Base-by-base conservation (phyloP, 1,140 invertebrate species). In the Helicoverpa zea region DNA sequence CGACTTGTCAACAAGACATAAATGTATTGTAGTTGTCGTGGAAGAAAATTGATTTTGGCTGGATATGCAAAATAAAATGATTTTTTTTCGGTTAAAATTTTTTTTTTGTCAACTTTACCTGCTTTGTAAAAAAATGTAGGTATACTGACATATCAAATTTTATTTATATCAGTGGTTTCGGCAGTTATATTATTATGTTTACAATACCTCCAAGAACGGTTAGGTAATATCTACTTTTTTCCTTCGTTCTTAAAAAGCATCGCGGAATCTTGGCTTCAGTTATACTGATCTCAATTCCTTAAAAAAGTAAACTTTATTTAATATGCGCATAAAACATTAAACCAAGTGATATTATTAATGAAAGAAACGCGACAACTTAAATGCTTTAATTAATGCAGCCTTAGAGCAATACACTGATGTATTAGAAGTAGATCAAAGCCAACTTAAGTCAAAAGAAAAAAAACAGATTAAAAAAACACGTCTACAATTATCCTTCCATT, bases 381-480 rank as follows among this genome's bases (percentile, higher is more conserved):
- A 10, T 29, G 29, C 12, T 0, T 29, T 3, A 13, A 59, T 59
- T 30, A 59, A 58, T 58, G 23, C 16, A 58, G 16, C 10, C 16
- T 23, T 14, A 54, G 5, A 43, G 5, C 3, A 43, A 43, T 43
- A 43, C 35, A 43, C 9, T 43, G 35, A 43, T 9, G 35, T 43
- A 29, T 59, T 29, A 59, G 29, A 59, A 59, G 58, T 59, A 59
- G 58, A 59, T 59, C 58, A 59, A 59, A 59, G 58, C 23, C 58
- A 59, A 12, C 23, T 16, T 3, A 29, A 29, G 10, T 59, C 13
- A 59, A 10, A 23, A 59, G 58, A 29, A 59, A 59, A 29, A 59
- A 18, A 59, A 3, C 9, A 43, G 35, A 43, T 43, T 35, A 56
- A n/a, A 56, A 58, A 18, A 13, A 18, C 1, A 59, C 7, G 35